These are phyloP conservation scores for Zhuqinia jingwanae DNA, from an alignment of 2,888 invertebrate genomes.

Conservation along the genomic window DNA sequence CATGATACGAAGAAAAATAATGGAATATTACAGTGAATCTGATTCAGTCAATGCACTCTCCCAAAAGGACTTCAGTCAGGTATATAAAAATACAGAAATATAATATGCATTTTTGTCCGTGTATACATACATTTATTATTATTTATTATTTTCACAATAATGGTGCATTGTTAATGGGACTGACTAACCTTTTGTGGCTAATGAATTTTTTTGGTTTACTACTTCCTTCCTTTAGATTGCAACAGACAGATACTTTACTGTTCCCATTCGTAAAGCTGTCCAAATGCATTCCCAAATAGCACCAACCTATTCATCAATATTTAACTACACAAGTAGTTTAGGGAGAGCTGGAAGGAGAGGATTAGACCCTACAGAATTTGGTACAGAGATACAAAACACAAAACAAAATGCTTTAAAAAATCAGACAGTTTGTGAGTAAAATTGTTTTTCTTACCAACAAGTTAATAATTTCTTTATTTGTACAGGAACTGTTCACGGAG, in stretches of 20 bases:
- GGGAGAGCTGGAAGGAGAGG: constrained; percentile 51
- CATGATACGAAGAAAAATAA: constrained; percentile 31
- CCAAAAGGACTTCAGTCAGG: constrained; percentile 49
- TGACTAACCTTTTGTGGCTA: constrained; percentile 4
- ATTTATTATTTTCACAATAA: not conserved
- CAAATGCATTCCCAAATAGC: constrained; percentile 75
- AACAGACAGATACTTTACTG: constrained; percentile 75
- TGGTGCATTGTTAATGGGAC: not conserved
- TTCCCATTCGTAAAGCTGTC: constrained; percentile 70
- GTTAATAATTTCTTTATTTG: not conserved
- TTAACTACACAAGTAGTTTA: constrained; percentile 58
- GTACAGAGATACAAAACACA: constrained; percentile 23
- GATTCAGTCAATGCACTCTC: constrained; percentile 34
- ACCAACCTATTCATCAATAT: constrained; percentile 72
- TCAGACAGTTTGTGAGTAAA: too few species aligned
- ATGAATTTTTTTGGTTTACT: not conserved
- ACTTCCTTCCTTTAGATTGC: constrained; percentile 66
- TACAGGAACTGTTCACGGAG: constrained; percentile 46
- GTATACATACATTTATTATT: not conserved
- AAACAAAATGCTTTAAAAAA: too few species aligned
- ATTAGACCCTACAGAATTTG: constrained; percentile 49
- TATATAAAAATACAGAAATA: too few species aligned
- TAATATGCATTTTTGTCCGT: not conserved
- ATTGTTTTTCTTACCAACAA: too few species aligned
- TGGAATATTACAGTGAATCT: constrained; percentile 59